These are phyloP conservation scores for Diorhabda elongata DNA, from an alignment of 1,140 invertebrate species.

Conservation along the genomic window DNA sequence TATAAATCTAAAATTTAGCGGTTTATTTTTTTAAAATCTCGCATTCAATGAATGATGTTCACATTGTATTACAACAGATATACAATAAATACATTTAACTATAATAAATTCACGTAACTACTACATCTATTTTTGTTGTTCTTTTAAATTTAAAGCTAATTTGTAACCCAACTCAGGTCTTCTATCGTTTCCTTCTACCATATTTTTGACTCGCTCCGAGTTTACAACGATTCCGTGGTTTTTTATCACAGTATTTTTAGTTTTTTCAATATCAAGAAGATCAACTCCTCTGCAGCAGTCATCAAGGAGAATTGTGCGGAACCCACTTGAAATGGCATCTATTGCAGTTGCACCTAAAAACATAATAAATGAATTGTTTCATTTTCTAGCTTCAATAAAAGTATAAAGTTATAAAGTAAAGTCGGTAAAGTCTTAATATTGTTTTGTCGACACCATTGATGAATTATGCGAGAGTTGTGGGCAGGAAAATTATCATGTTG, in stretches of 20 bases:
- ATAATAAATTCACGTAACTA: neutral
- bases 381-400: too few relatives aligned
- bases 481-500: too few relatives aligned
- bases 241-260: conserved; percentile 51
- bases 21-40: too few relatives aligned
- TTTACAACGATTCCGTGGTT: conserved; percentile 55
- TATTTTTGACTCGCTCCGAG: conserved; percentile 54
- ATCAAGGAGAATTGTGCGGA: conserved; percentile 64
- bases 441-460: too few relatives aligned
- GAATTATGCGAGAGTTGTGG: too few relatives aligned
- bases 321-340: conserved; percentile 62
- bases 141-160: conserved; percentile 50
- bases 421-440: too few relatives aligned
- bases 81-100: too few relatives aligned
- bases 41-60: too few relatives aligned
- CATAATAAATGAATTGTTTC: too few relatives aligned
- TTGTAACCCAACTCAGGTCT: conserved; percentile 58
- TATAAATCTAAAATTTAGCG: too few relatives aligned
- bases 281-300: conserved; percentile 67
- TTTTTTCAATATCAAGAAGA: conserved; percentile 50
- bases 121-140: conserved; percentile 13
- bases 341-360: conserved; percentile 57
- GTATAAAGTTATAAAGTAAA: too few relatives aligned
- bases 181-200: conserved; percentile 56
- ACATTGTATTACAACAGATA: too few relatives aligned